phyloP scores from a whole-genome alignment of 2,888 invertebrate genomes.

The Athrips mouffetella region DNA sequence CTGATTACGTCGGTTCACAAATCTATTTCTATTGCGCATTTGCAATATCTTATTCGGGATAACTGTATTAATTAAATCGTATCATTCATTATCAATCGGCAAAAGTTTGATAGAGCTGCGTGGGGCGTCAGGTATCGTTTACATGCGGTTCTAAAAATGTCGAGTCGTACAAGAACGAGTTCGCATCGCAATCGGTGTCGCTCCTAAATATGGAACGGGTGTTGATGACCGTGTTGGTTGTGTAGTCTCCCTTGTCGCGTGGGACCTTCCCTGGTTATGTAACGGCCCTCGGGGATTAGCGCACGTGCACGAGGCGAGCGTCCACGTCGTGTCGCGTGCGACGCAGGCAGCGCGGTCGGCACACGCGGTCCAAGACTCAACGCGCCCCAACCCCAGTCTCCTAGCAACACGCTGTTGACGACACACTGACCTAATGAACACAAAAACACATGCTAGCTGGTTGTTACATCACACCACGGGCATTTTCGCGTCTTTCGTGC shows the following conservation, averaged over 20 bases:
- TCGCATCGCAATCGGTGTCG: constrained; percentile 64
- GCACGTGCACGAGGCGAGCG: constrained; percentile 55
- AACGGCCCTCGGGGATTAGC: constrained; percentile 56
- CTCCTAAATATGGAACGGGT: constrained; percentile 74
- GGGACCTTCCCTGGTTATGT: constrained; percentile 59
- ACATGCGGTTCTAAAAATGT: constrained; percentile 74
- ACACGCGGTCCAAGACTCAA: constrained; percentile 36
- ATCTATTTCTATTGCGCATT: constrained; percentile 53
- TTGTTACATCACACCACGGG: constrained; percentile 63
- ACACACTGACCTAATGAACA: constrained; percentile 70
- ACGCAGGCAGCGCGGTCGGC: constrained; percentile 45
- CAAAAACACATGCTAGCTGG: constrained; percentile 69
- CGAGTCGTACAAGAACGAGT: constrained; percentile 60
- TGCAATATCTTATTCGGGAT: constrained; percentile 42
- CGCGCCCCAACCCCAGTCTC: constrained; percentile 57
- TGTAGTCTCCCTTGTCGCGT: constrained; percentile 46
- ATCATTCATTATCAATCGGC: constrained; percentile 32
- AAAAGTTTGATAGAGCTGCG: constrained; percentile 27
- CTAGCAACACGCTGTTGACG: constrained; percentile 77
- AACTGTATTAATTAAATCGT: constrained; percentile 29
- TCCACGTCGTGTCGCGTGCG: constrained; percentile 63
- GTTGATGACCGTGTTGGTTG: constrained; percentile 47
- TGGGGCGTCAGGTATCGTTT: constrained; percentile 61
- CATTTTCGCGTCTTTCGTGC: constrained; percentile 42
- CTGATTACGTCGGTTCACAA: constrained; percentile 15